These are phyloP conservation scores for Zonotrichia albicollis DNA, from an alignment of 2,797 vertebrate species.

Conservation along the genomic window DNA sequence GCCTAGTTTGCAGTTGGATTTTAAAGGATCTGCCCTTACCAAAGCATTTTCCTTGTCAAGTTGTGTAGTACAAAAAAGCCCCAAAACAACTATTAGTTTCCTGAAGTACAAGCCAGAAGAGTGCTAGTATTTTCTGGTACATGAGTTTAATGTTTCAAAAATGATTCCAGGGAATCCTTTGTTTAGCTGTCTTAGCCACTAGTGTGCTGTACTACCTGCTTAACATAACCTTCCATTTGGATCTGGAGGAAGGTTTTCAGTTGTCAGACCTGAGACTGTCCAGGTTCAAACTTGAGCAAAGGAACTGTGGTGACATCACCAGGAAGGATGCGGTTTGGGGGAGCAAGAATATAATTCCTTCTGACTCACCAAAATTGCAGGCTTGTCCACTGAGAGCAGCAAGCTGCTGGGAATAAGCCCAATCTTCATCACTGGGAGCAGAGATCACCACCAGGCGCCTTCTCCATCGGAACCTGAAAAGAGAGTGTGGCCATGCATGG, in stretches of 20 bases:
- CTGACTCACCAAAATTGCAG: conserved; percentile 94
- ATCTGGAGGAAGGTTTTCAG: neutral
- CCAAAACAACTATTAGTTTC: neutral
- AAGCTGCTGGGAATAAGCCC: conserved; percentile 98
- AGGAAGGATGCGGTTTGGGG: conserved; percentile 54
- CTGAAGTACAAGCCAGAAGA: neutral
- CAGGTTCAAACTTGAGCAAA: neutral
- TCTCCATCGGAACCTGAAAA: conserved; percentile 93
- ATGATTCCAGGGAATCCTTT: neutral
- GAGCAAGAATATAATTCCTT: conserved; percentile 27
- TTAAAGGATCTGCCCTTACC: neutral
- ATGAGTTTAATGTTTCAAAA: neutral
- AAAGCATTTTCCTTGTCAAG: neutral
- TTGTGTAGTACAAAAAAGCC: neutral
- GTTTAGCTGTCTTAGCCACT: neutral
- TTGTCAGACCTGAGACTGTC: neutral
- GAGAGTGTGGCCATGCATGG: neutral
- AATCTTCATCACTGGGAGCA: conserved; percentile 93
- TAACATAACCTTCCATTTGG: neutral
- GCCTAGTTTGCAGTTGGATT: neutral
- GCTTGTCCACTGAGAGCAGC: conserved; percentile 92
- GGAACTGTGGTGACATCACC: neutral
- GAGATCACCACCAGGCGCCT: conserved; percentile 95
- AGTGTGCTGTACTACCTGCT: neutral
- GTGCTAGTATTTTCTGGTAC: neutral